These are phyloP conservation scores for Drosophila kanekoi DNA, from an alignment of 2,888 invertebrate species.

Conservation along the genomic window DNA sequence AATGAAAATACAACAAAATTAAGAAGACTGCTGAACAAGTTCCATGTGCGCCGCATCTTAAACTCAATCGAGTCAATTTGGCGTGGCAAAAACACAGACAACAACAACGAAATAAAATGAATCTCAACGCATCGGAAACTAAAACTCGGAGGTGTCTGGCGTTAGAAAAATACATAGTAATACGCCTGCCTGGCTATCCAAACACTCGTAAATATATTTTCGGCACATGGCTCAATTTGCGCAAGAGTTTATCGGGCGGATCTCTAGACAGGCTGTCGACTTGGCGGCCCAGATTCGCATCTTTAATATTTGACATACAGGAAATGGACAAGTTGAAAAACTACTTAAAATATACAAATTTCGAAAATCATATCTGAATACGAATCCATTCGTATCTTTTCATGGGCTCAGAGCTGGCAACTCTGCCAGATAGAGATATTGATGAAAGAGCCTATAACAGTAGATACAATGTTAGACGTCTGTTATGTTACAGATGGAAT, in stretches of 20 bases:
- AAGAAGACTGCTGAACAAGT: slow-evolving; percentile 15
- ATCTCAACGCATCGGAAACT: slow-evolving; percentile 7
- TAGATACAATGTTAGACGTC: too few species aligned
- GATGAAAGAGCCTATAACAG: too few species aligned
- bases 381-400: too few species aligned
- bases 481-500: too few species aligned
- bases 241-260: slow-evolving; percentile 14
- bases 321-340: neutral
- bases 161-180: slow-evolving; percentile 31
- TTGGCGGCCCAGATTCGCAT: neutral
- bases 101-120: slow-evolving; percentile 3
- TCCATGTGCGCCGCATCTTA: slow-evolving; percentile 24
- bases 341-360: too few species aligned
- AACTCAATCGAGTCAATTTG: slow-evolving; percentile 50
- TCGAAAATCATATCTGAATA: too few species aligned
- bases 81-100: slow-evolving; percentile 24
- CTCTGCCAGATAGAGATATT: too few species aligned
- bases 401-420: too few species aligned
- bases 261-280: slow-evolving; percentile 36
- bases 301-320: slow-evolving; percentile 3
- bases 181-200: slow-evolving; percentile 11
- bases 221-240: slow-evolving; percentile 29
- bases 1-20: neutral
- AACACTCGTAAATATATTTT: slow-evolving; percentile 17
- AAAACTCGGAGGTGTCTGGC: slow-evolving; percentile 24